Percentiles rank a stretch among this genome's conserved stretches.
Conservation (phyloP, 1,140 invertebrate genomes). For the Hermetia illucens region DNA sequence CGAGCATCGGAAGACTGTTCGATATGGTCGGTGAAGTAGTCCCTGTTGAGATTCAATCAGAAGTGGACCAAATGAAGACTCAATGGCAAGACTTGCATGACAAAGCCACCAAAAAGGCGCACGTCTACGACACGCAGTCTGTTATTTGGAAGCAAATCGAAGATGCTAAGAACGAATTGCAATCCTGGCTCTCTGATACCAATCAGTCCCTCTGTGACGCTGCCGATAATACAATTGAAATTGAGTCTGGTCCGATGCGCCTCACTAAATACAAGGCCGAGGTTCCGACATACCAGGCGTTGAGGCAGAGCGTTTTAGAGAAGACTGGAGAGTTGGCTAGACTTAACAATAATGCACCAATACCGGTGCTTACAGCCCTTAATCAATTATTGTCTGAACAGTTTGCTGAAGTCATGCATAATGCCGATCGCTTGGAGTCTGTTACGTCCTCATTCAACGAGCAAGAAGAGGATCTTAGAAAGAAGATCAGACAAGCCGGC, state of each 20-base stretch:
- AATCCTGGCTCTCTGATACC: conserved; percentile 71
- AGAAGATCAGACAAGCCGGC: conserved; percentile 51
- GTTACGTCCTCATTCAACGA: conserved; percentile 53
- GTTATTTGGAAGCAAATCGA: conserved; percentile 87
- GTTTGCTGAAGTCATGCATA: conserved; percentile 56
- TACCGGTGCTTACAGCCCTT: conserved; percentile 52
- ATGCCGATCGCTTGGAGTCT: conserved; percentile 61
- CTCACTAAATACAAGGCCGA: conserved; percentile 77
- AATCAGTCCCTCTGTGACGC: conserved; percentile 58
- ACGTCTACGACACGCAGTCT: conserved; percentile 72
- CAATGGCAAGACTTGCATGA: conserved; percentile 63
- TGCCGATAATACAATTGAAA: conserved; percentile 59
- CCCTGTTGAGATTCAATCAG: conserved; percentile 43
- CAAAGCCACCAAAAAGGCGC: conserved; percentile 49
- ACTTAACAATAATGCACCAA: conserved; percentile 55
- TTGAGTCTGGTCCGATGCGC: conserved; percentile 59
- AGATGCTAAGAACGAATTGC: conserved; percentile 65
- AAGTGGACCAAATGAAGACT: conserved; percentile 43
- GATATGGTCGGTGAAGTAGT: conserved; percentile 63
- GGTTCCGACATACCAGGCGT: conserved; percentile 55
- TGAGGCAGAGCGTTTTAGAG: conserved; percentile 57
- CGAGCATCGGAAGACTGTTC: conserved; percentile 54
- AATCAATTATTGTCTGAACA: conserved; percentile 58
- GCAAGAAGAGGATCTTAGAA: conserved; percentile 55
- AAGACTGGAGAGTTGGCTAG: conserved; percentile 71